Evolutionary conservation across 2,113 vertebrate species (phyloP).

Genomic region (Triplophysa rosa): DNA sequence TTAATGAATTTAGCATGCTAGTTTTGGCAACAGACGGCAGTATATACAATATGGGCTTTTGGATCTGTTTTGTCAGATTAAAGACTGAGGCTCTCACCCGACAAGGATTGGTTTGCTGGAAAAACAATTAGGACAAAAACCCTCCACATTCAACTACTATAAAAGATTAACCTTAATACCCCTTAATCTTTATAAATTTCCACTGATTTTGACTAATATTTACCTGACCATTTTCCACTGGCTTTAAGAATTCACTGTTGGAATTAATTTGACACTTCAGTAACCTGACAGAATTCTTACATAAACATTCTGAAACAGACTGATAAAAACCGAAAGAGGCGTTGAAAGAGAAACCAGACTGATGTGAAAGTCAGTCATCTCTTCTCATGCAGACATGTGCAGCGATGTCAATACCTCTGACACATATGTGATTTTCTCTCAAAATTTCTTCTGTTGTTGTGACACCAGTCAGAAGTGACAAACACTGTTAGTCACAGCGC

Average conservation of each 20-base stretch:
- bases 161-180: slow-evolving; percentile 1
- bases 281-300: not conserved
- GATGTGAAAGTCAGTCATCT: slow-evolving; percentile 44
- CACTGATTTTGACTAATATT: slow-evolving; percentile 2
- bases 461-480: slow-evolving; percentile 25
- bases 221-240: not conserved
- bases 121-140: not conserved
- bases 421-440: slow-evolving; percentile 29
- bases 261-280: not conserved
- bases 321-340: not conserved
- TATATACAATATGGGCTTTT: slow-evolving; percentile 12
- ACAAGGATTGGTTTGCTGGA: not conserved
- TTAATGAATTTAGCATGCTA: slow-evolving; percentile 73
- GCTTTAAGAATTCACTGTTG: not conserved
- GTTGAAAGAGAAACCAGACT: slow-evolving; percentile 41
- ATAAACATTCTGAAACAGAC: not conserved
- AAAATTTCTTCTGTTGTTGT: slow-evolving; percentile 14
- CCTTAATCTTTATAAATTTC: not conserved
- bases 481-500: slow-evolving; percentile 43
- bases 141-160: not conserved
- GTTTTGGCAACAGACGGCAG: slow-evolving; percentile 52
- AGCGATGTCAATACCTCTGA: slow-evolving; percentile 39
- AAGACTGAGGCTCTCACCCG: slow-evolving; percentile 31
- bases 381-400: slow-evolving; percentile 26
- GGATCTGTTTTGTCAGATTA: slow-evolving; percentile 60